Conservation (phyloP, 2,888 invertebrate species). For the Petrolisthes cinctipes region DNA sequence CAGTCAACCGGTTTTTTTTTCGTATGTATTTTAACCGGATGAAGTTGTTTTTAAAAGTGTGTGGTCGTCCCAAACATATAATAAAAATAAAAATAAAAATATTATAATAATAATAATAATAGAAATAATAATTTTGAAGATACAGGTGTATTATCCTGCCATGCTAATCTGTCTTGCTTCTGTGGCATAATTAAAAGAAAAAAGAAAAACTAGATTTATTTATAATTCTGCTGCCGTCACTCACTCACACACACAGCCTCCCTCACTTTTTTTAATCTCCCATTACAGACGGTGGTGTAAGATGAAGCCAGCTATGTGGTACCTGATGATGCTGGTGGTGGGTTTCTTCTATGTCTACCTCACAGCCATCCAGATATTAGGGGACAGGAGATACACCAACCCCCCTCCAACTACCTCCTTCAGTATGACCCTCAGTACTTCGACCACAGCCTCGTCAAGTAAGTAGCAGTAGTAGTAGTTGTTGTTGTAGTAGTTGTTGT, state of each 20-base stretch:
- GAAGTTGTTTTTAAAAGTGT: no score
- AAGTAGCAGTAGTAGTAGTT: neutral
- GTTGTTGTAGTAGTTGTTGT: neutral
- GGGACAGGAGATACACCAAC: conserved; percentile 66
- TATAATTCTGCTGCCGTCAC: no score
- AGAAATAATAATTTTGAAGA: no score
- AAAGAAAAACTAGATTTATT: no score
- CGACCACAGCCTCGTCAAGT: conserved; percentile 58
- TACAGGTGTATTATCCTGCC: no score
- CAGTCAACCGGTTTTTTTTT: no score
- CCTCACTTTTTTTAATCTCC: neutral
- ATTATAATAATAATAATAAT: no score
- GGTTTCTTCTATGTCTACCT: conserved; percentile 69
- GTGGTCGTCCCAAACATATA: no score
- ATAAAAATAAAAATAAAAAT: no score
- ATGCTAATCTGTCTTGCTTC: no score
- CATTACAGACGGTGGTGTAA: conserved; percentile 41
- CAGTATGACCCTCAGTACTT: conserved; percentile 62
- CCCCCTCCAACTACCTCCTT: conserved; percentile 44
- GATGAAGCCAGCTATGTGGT: conserved; percentile 68
- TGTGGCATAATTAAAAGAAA: no score
- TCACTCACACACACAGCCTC: neutral
- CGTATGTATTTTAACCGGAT: no score
- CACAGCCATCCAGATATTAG: conserved; percentile 69
- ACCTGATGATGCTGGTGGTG: conserved; percentile 69